These are phyloP conservation scores for Pachliopta kotzebuea DNA, from an alignment of 2,888 invertebrate genomes.

Conservation along the genomic window DNA sequence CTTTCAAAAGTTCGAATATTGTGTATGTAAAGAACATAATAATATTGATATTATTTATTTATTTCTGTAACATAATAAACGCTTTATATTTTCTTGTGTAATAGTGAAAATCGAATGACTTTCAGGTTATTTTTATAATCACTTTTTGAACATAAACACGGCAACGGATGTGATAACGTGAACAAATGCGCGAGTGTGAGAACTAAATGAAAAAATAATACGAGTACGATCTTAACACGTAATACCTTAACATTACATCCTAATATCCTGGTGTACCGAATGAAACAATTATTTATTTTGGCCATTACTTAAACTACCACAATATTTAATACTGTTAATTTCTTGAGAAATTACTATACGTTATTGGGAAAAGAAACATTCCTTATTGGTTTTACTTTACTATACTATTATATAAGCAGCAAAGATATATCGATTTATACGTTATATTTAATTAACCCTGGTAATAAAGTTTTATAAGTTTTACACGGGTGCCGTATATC, in stretches of 20 bases:
- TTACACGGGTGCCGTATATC: too few relatives aligned
- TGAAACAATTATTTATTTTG: slow-evolving; percentile 27
- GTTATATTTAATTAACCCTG: slow-evolving; percentile 5
- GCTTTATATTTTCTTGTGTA: neutral
- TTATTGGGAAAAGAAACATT: slow-evolving; percentile 28
- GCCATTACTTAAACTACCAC: slow-evolving; percentile 42
- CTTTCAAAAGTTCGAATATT: too few relatives aligned
- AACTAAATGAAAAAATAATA: neutral
- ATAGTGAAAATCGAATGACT: slow-evolving; percentile 12
- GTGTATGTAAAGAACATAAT: too few relatives aligned
- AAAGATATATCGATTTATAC: too few relatives aligned
- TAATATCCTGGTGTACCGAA: slow-evolving; percentile 9
- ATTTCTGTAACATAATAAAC: neutral
- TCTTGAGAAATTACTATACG: slow-evolving; percentile 33
- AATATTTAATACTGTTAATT: slow-evolving; percentile 42
- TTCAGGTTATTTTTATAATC: slow-evolving; percentile 11
- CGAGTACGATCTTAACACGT: slow-evolving; percentile 11
- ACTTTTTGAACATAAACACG: slow-evolving; percentile 11
- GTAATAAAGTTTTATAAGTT: too few relatives aligned
- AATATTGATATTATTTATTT: neutral
- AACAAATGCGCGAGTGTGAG: slow-evolving; percentile 4
- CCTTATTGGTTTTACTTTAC: slow-evolving; percentile 35
- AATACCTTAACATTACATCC: neutral
- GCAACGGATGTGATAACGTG: slow-evolving; percentile 7
- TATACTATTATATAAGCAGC: too few relatives aligned